Evolutionary conservation across 2,888 invertebrate species (phyloP).

Genomic region (Calliphora vomitoria): DNA sequence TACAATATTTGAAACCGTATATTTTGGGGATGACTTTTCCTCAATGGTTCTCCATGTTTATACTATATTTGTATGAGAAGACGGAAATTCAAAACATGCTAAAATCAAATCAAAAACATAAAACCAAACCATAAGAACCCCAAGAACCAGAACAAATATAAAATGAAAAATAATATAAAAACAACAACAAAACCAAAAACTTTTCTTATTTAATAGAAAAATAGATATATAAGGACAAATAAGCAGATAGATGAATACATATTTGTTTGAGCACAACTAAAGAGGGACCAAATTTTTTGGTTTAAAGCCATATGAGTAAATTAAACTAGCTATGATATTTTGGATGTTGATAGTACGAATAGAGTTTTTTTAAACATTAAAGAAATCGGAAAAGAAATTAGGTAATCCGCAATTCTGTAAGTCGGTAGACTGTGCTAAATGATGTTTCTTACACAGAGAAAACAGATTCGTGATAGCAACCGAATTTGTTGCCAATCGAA

Average conservation of each 20-base stretch:
- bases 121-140: slow-evolving; percentile 28
- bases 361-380: too few relatives aligned
- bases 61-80: not conserved
- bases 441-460: too few relatives aligned
- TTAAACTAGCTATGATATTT: not conserved
- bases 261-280: not conserved
- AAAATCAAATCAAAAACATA: slow-evolving; percentile 60
- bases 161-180: slow-evolving; percentile 12
- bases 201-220: slow-evolving; percentile 4
- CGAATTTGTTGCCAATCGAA: too few relatives aligned
- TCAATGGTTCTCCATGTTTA: slow-evolving; percentile 8
- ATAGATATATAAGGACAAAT: not conserved
- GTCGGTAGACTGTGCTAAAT: too few relatives aligned
- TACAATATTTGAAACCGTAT: slow-evolving; percentile 16
- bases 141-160: slow-evolving; percentile 40
- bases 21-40: slow-evolving; percentile 34
- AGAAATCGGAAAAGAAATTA: too few relatives aligned
- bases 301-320: not conserved
- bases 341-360: not conserved
- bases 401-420: too few relatives aligned
- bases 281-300: not conserved
- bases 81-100: slow-evolving; percentile 62
- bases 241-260: not conserved
- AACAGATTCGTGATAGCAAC: too few relatives aligned
- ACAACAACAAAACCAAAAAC: slow-evolving; percentile 28